Percentiles rank a stretch among this genome's conserved stretches.
These are phyloP conservation scores for Aplysina aerophoba DNA, from an alignment of 37 sponge, comb jelly and placozoan genomes.

Conservation along the genomic window DNA sequence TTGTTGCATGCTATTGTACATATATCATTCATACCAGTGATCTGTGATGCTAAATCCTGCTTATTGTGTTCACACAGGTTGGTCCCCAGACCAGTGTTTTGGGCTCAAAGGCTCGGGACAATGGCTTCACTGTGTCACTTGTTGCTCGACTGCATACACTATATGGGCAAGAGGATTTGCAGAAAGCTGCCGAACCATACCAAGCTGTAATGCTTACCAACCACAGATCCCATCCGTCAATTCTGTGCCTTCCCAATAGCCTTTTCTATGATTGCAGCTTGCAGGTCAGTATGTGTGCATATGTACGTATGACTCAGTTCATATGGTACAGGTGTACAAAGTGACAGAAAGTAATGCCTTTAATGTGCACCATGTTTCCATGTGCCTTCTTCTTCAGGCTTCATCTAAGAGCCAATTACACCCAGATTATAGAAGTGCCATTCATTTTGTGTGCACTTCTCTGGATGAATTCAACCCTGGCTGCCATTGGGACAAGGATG, in stretches of 20 bases:
- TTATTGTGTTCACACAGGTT: constrained; percentile 37
- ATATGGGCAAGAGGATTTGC: too few species aligned
- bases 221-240: constrained; percentile 61
- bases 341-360: too few species aligned
- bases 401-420: constrained; percentile 22
- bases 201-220: constrained; percentile 43
- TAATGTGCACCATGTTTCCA: too few species aligned
- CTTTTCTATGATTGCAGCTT: constrained; percentile 59
- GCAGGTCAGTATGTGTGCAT: not conserved
- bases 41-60: not conserved
- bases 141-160: constrained; percentile 52
- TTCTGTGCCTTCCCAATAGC: constrained; percentile 41
- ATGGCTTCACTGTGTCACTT: constrained; percentile 60
- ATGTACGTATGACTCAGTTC: too few species aligned
- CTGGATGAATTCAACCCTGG: constrained; percentile 8
- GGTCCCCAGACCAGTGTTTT: constrained; percentile 71
- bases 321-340: too few species aligned
- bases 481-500: not conserved
- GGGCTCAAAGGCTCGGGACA: constrained; percentile 44
- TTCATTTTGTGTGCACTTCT: constrained; percentile 63
- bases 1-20: too few species aligned
- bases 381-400: not conserved
- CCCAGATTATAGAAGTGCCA: constrained; percentile 37
- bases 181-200: not conserved
- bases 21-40: not conserved